Percentiles rank a stretch among this genome's conserved stretches.
These are phyloP conservation scores for Peromyscus eremicus DNA, from an alignment of 2,797 vertebrate genomes.

Conservation along the genomic window DNA sequence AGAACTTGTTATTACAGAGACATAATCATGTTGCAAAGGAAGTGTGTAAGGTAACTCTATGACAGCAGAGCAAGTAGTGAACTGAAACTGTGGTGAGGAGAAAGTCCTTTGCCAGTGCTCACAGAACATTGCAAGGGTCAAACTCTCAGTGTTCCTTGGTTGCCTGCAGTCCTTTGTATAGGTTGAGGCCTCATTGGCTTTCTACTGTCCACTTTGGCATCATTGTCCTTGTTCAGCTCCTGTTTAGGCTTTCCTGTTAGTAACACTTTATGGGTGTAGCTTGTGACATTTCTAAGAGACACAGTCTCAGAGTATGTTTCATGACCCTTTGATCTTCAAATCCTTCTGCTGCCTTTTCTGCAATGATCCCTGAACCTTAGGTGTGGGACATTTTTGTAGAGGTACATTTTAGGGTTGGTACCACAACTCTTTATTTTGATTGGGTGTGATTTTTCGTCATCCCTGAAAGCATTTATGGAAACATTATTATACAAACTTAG, in stretches of 20 bases:
- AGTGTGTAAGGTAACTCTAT: not conserved
- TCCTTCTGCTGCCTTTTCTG: too few relatives aligned
- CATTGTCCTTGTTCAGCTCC: too few relatives aligned
- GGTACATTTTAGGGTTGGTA: not conserved
- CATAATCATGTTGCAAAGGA: conserved; percentile 35
- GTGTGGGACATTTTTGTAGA: not conserved
- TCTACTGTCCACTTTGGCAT: too few relatives aligned
- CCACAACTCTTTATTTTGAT: not conserved
- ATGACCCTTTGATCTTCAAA: too few relatives aligned
- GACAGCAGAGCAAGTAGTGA: not conserved
- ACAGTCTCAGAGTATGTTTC: too few relatives aligned
- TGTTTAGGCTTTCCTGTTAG: too few relatives aligned
- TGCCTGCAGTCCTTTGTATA: too few relatives aligned
- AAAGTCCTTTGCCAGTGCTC: not conserved
- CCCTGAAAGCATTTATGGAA: not conserved
- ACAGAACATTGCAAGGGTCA: not conserved
- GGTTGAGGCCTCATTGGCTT: too few relatives aligned
- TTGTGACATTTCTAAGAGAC: too few relatives aligned
- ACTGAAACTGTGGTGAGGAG: not conserved
- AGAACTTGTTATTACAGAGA: conserved; percentile 8
- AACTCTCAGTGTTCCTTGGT: too few relatives aligned
- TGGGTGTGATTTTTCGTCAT: not conserved
- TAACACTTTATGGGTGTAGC: too few relatives aligned
- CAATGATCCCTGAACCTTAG: not conserved
- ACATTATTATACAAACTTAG: not conserved